Percentiles rank a stretch among this genome's conserved stretches.
These are phyloP conservation scores for Eucera pruinosa DNA, from an alignment of 2,888 invertebrate genomes.

Conservation along the genomic window DNA sequence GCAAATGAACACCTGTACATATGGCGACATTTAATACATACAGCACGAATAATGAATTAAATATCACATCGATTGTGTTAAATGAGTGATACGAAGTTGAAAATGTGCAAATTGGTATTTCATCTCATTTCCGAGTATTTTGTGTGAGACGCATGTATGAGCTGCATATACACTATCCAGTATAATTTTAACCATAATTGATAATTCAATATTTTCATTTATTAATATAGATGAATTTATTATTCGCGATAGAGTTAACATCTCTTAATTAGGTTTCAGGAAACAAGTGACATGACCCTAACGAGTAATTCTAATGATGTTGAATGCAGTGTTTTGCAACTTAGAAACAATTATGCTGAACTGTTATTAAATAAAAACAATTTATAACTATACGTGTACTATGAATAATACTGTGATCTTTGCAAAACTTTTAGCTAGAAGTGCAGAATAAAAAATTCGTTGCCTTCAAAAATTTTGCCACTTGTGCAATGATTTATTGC, in stretches of 20 bases:
- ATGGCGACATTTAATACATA: background rate
- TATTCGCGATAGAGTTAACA: too few relatives aligned
- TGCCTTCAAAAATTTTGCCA: constrained; percentile 8
- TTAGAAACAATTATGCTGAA: constrained; percentile 1
- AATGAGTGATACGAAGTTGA: background rate
- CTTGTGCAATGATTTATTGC: constrained; percentile 22
- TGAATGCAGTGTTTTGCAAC: constrained; percentile 4
- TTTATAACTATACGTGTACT: constrained; percentile 8
- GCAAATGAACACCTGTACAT: background rate
- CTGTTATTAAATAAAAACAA: constrained; percentile 1
- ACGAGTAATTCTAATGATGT: background rate
- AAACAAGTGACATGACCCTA: background rate
- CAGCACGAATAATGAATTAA: background rate
- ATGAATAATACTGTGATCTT: constrained; percentile 1
- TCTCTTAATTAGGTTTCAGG: too few relatives aligned
- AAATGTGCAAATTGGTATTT: background rate
- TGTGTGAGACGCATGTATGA: constrained; percentile 17
- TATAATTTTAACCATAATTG: too few relatives aligned
- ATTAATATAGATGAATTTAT: too few relatives aligned
- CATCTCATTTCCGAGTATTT: background rate
- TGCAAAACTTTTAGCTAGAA: constrained; percentile 6
- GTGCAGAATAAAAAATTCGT: constrained; percentile 7
- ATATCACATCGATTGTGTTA: background rate
- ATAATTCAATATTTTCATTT: background rate
- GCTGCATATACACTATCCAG: background rate